phyloP scores from a whole-genome alignment of 2,888 invertebrate species.

The Geotrupes spiniger region DNA sequence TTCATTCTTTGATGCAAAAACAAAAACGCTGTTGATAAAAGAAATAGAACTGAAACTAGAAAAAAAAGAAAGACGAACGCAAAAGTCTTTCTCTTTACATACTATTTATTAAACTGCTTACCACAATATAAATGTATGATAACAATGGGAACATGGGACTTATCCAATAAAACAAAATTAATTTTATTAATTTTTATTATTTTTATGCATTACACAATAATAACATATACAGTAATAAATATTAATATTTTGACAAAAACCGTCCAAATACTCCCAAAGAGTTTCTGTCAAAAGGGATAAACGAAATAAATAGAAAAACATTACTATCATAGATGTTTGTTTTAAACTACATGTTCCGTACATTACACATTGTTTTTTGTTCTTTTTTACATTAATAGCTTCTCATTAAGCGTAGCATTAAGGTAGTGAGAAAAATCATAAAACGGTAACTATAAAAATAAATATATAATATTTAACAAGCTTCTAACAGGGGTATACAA shows the following conservation, averaged over 20 bases:
- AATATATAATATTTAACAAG: constrained; percentile 3
- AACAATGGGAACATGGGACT: too few species aligned
- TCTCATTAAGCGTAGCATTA: too few species aligned
- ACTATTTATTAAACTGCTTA: too few species aligned
- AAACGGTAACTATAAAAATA: constrained; percentile 5
- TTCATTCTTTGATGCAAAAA: too few species aligned
- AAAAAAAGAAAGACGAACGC: too few species aligned
- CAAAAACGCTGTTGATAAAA: too few species aligned
- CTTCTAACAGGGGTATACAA: neutral
- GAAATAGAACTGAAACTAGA: too few species aligned
- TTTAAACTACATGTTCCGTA: neutral
- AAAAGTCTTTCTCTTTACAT: too few species aligned
- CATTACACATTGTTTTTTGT: too few species aligned
- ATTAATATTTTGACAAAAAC: constrained; percentile 1
- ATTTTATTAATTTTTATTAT: constrained; percentile 16
- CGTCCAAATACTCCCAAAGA: constrained; percentile 4
- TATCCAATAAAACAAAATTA: constrained; percentile 1
- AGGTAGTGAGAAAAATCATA: neutral
- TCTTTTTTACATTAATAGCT: too few species aligned
- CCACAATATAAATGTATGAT: too few species aligned
- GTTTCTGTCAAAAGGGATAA: neutral
- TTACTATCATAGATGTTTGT: neutral
- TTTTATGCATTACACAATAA: constrained; percentile 23
- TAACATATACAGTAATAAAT: constrained; percentile 21
- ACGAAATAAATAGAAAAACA: neutral